These are phyloP conservation scores for Macrotus californicus DNA, from an alignment of 2,113 vertebrate genomes.

Conservation along the genomic window DNA sequence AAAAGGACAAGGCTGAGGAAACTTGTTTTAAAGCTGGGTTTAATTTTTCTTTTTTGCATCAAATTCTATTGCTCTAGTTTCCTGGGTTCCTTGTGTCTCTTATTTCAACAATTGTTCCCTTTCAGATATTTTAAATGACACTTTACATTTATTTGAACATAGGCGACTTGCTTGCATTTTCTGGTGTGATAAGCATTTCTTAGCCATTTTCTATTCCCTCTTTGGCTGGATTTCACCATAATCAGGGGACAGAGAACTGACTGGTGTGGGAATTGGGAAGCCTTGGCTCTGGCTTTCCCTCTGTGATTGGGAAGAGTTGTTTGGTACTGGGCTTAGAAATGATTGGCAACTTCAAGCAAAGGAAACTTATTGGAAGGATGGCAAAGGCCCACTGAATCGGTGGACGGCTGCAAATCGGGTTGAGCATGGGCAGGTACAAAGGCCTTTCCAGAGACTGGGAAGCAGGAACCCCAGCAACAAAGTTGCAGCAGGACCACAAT, in stretches of 20 bases:
- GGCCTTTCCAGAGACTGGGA: neutral
- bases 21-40: neutral
- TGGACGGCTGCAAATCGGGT: neutral
- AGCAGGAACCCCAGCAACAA: neutral
- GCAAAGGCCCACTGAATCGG: neutral
- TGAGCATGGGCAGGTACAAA: too few relatives aligned
- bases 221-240: neutral
- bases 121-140: neutral
- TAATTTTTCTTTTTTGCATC: neutral
- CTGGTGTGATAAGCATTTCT: neutral
- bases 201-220: neutral
- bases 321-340: neutral
- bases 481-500: neutral
- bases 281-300: neutral
- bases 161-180: neutral
- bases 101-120: neutral
- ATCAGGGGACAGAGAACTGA: neutral
- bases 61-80: neutral
- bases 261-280: neutral
- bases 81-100: neutral
- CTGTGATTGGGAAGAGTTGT: neutral
- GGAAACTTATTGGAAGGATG: neutral
- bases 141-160: neutral
- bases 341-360: neutral
- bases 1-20: slow-evolving; percentile 20